These are phyloP conservation scores for Polyommatus icarus DNA, from an alignment of 2,888 invertebrate species.

Conservation along the genomic window DNA sequence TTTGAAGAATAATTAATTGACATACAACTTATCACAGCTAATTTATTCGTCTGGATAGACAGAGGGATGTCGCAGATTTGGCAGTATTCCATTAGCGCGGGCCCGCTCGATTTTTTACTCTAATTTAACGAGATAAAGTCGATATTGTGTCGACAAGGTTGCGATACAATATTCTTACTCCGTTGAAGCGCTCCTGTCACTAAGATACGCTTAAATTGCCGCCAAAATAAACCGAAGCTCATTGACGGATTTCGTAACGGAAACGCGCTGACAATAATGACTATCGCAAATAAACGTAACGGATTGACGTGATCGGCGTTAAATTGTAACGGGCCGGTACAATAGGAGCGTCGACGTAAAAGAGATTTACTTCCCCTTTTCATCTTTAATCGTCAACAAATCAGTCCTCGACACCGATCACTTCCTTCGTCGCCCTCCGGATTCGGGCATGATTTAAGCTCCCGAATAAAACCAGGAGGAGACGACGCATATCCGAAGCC, in stretches of 20 bases:
- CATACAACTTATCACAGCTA: constrained; percentile 78
- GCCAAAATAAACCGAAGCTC: constrained; percentile 72
- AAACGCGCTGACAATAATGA: constrained; percentile 52
- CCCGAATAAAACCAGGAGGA: not conserved
- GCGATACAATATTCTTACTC: constrained; percentile 49
- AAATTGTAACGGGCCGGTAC: constrained; percentile 14
- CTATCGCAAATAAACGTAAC: constrained; percentile 48
- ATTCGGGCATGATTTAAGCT: not conserved
- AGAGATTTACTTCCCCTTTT: not conserved
- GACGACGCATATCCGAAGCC: not conserved
- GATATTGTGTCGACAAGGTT: constrained; percentile 36
- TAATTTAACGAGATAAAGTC: constrained; percentile 42
- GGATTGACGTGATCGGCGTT: constrained; percentile 35
- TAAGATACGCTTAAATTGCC: constrained; percentile 67
- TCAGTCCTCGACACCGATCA: constrained; percentile 12
- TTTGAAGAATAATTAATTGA: constrained; percentile 81
- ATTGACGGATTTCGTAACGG: constrained; percentile 66
- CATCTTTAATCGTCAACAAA: constrained; percentile 18
- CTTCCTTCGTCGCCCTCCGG: not conserved
- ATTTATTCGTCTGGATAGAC: constrained; percentile 77
- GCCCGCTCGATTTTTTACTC: constrained; percentile 45
- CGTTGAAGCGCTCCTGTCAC: constrained; percentile 56
- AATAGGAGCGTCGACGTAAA: constrained; percentile 10
- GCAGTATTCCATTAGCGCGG: constrained; percentile 62
- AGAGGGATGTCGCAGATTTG: constrained; percentile 73